Base-by-base conservation (phyloP, 2,113 vertebrate genomes). In the Brachypodius melanocephalos region DNA sequence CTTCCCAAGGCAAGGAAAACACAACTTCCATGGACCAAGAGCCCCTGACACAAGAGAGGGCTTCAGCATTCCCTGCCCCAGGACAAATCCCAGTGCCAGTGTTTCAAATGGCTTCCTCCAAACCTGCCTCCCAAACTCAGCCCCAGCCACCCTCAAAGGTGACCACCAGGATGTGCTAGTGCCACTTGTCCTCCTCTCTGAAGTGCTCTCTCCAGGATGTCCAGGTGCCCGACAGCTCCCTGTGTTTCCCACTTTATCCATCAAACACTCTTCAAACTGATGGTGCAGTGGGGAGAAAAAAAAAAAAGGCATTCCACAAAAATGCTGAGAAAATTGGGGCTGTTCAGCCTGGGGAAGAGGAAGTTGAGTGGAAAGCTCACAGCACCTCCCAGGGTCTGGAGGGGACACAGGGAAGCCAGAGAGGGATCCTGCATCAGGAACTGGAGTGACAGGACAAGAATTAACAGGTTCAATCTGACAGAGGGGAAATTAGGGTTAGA, bases 181-280 rank as follows among this genome's bases (percentile, higher is more conserved):
- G 36, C 10, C 32, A 14, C 38, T 14, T 57, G 26, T 46, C 24
- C 38, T 38, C 48, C 26, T 31, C 36, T 21, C 12, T 9, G 5
- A 54, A 22, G 19, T 2, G 19, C 32, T 49, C 40, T 43, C 51
- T 57, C 22, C 36, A 40, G 14, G 14, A 62, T 9, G 10, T 3
- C 25, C 48, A 26, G 5, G 7, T 71, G 10, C 25, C 31, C 0
- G 0, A 4, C 12, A 17, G 4, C 45, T 34, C 40, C 54, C 24
- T 3, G 4, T 6, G 12, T 24, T 58, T 49, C 48, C 31, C 16
- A 25, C 38, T 51, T 80, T 8, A 26, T 19, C 18, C 19, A 65
- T 31, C n/a, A 46, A 83, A 55, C 17, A 15, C 7, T n/a, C 68
- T 57, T 31, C 63, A 61, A 66, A 62, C 9, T 48, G 26, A 40